Conservation (phyloP, 2,797 vertebrate genomes). For the Anguilla pacifica region DNA sequence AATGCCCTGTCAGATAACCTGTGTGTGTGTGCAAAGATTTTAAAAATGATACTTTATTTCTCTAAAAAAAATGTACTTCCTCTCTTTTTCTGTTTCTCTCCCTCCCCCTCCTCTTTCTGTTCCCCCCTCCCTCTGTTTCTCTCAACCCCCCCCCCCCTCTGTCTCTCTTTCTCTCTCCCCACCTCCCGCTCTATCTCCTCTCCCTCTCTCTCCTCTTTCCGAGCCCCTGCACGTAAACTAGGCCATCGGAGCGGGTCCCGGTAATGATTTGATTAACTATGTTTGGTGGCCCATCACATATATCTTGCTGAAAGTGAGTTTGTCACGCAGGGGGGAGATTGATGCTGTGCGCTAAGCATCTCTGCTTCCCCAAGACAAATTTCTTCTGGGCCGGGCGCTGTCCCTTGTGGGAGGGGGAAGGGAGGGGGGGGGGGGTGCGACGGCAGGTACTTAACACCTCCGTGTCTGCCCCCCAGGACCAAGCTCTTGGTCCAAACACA, state of each 20-base stretch:
- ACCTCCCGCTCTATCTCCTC: neutral
- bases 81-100: slow-evolving; percentile 21
- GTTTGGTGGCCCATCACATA: slow-evolving; percentile 62
- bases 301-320: slow-evolving; percentile 70
- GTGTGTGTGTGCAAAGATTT: neutral
- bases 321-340: slow-evolving; percentile 66
- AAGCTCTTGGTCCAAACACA: slow-evolving; percentile 6
- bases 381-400: slow-evolving; percentile 63
- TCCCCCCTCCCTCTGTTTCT: neutral
- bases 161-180: neutral
- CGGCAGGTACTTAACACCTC: slow-evolving; percentile 55
- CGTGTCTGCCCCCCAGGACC: slow-evolving; percentile 20
- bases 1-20: neutral
- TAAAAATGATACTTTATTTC: neutral
- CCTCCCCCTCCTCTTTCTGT: neutral
- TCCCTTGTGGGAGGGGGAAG: slow-evolving; percentile 40
- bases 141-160: neutral
- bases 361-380: slow-evolving; percentile 42
- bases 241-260: slow-evolving; percentile 62
- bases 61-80: neutral
- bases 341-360: slow-evolving; percentile 55
- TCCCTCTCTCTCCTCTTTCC: neutral
- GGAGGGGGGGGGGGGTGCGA: slow-evolving; percentile 35
- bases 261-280: slow-evolving; percentile 76
- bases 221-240: slow-evolving; percentile 47